phyloP scores from a whole-genome alignment of 35 echinoderm and acorn worm genomes.

The Eucidaris tribuloides region DNA sequence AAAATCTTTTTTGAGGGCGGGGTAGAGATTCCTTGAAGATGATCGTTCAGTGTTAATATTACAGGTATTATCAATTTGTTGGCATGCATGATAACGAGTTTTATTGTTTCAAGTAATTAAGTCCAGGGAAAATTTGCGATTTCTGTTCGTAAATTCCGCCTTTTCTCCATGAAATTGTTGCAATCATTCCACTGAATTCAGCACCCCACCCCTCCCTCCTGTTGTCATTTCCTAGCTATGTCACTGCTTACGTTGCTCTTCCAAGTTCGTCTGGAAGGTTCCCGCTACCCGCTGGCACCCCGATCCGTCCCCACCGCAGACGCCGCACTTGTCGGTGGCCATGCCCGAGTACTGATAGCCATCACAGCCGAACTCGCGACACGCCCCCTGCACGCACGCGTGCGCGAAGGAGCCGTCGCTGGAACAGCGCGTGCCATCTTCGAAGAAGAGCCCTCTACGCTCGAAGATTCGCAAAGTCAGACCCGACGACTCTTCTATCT shows the following conservation, averaged over 20 bases:
- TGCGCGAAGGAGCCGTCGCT: not conserved
- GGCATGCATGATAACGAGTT: too few species aligned
- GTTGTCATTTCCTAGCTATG: too few species aligned
- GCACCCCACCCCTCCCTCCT: too few species aligned
- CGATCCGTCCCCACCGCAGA: not conserved
- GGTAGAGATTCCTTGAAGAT: too few species aligned
- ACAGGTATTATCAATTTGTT: too few species aligned
- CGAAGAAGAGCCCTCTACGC: not conserved
- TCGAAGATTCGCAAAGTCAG: not conserved
- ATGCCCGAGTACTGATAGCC: constrained; percentile 10
- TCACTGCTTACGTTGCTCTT: not conserved
- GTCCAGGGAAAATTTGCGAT: too few species aligned
- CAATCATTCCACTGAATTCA: too few species aligned
- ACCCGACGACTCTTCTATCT: not conserved
- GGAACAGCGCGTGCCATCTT: constrained; percentile 7
- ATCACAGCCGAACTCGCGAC: constrained; percentile 8
- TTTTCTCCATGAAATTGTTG: too few species aligned
- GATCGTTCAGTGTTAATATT: too few species aligned
- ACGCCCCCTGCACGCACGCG: constrained; percentile 12
- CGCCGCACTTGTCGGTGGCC: not conserved
- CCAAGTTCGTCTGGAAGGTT: not conserved
- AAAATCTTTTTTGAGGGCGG: too few species aligned
- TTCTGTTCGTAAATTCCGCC: too few species aligned
- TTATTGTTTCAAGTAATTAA: too few species aligned
- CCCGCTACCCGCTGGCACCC: not conserved